Conservation (phyloP, 2,797 vertebrate species). For the Margarornis squamiger region DNA sequence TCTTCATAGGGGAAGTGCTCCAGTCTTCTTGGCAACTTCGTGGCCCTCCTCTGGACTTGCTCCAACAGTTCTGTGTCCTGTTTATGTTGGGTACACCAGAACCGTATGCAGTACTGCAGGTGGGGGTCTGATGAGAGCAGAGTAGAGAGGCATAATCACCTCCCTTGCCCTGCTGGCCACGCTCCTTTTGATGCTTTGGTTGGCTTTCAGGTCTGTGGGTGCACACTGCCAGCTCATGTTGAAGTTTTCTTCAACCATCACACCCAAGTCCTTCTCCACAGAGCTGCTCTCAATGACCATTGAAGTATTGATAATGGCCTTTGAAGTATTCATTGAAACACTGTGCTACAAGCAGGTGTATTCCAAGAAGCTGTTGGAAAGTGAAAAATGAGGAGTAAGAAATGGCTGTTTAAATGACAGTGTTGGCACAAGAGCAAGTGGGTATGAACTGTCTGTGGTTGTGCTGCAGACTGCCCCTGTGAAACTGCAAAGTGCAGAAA, state of each 20-base stretch:
- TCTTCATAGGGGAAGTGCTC: background rate
- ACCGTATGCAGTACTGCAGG: background rate
- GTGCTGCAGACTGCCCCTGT: accelerated
- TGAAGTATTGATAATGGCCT: background rate
- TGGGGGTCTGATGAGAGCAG: background rate
- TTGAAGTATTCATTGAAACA: background rate
- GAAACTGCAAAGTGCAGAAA: background rate
- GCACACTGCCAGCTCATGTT: accelerated
- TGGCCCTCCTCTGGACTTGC: background rate
- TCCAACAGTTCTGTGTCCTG: background rate
- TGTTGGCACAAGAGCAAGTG: background rate
- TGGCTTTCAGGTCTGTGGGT: background rate
- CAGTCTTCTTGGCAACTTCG: no score
- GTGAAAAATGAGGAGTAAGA: background rate
- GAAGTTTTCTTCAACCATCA: background rate
- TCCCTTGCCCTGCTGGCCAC: background rate
- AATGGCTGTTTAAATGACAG: accelerated
- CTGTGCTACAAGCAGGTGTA: background rate
- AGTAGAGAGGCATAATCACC: background rate
- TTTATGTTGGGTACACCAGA: background rate
- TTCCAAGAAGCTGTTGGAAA: background rate
- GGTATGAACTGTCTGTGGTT: accelerated
- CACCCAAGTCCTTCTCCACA: background rate
- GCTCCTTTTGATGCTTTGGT: background rate
- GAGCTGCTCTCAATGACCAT: background rate